These are phyloP conservation scores for Salvelinus sp. DNA, from an alignment of 2,113 vertebrate genomes.

Conservation along the genomic window DNA sequence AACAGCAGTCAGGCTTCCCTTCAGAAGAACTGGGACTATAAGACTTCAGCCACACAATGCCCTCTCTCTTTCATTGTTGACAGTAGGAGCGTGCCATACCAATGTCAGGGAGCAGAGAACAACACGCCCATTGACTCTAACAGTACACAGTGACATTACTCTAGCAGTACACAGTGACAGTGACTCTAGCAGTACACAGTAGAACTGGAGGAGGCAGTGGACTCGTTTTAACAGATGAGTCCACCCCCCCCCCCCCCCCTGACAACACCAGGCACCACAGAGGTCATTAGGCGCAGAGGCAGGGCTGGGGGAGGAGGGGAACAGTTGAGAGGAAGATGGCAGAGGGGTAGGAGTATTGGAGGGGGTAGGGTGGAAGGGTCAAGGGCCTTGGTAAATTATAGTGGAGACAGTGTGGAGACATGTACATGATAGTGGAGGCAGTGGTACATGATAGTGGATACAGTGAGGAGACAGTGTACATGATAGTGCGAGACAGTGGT, in stretches of 20 bases:
- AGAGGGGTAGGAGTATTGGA: slow-evolving; percentile 33
- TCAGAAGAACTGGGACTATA: slow-evolving; percentile 30
- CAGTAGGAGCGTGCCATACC: slow-evolving; percentile 65
- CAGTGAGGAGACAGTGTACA: too few species aligned
- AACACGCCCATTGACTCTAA: slow-evolving; percentile 52
- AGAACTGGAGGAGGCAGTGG: slow-evolving; percentile 50
- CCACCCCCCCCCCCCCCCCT: slow-evolving; percentile 16
- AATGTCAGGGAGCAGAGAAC: slow-evolving; percentile 40
- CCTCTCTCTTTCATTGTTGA: slow-evolving; percentile 65
- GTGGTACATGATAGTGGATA: too few species aligned
- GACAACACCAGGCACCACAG: slow-evolving; percentile 40
- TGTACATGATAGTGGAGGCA: too few species aligned
- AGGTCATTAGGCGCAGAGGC: slow-evolving; percentile 35
- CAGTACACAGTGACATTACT: slow-evolving; percentile 13
- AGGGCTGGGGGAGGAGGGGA: slow-evolving; percentile 41
- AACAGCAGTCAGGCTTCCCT: not conserved
- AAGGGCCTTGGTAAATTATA: slow-evolving; percentile 3
- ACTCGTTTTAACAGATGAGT: slow-evolving; percentile 59
- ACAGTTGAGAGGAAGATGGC: slow-evolving; percentile 9
- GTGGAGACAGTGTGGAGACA: not conserved
- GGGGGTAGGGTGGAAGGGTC: slow-evolving; percentile 23
- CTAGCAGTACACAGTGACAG: slow-evolving; percentile 58
- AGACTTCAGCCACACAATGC: slow-evolving; percentile 42
- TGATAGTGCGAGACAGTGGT: too few species aligned
- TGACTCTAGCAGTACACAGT: slow-evolving; percentile 58